Conservation (phyloP, 2,797 vertebrate species). For the Acanthis flammea region DNA sequence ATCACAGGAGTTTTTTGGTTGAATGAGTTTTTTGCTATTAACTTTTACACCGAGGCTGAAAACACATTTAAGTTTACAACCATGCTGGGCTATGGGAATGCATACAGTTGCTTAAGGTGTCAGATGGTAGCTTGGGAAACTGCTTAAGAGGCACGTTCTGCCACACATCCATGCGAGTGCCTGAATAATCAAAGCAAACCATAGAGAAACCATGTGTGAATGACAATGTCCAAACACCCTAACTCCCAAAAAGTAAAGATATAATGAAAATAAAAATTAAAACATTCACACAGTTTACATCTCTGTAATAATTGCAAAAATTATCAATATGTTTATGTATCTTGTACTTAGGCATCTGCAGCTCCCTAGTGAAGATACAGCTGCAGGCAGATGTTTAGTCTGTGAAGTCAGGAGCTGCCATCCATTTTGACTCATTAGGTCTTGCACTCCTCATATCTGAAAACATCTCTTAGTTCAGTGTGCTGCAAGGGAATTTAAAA, state of each 20-base stretch:
- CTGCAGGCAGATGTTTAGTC: neutral
- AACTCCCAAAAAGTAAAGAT: neutral
- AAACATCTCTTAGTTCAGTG: neutral
- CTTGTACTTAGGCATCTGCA: neutral
- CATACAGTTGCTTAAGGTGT: neutral
- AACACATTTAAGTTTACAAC: neutral
- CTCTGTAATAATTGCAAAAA: neutral
- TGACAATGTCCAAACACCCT: neutral
- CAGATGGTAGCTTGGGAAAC: constrained; percentile 15
- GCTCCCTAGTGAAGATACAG: neutral
- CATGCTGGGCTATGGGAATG: neutral
- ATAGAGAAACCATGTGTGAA: neutral
- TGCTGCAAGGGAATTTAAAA: neutral
- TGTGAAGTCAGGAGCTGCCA: neutral
- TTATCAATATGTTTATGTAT: neutral
- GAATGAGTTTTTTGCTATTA: neutral
- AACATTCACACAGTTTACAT: neutral
- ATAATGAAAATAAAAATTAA: neutral
- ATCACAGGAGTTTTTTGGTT: neutral
- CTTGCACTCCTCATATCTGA: neutral
- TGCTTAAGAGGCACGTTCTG: neutral
- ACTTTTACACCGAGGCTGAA: neutral
- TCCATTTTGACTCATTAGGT: neutral
- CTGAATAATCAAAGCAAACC: neutral
- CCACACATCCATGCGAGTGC: neutral